A percentile compares a stretch with the other conserved stretches of the same genome.
Conservation (phyloP, 2,888 invertebrate species). For the Cheilosia urbana region DNA sequence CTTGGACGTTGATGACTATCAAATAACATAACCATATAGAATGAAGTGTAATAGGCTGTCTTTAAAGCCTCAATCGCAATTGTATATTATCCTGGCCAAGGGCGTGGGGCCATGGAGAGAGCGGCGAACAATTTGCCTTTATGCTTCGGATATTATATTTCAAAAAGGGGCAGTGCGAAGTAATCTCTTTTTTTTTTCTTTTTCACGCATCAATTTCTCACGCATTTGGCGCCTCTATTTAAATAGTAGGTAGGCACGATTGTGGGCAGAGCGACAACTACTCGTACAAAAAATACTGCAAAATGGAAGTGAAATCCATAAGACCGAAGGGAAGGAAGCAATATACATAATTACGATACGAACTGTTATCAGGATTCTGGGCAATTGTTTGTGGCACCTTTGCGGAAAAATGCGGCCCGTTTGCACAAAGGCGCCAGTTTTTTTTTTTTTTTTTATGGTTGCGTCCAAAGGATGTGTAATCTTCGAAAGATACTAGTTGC, state of each 20-base stretch:
- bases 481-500: no score
- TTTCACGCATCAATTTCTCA: conserved; percentile 69
- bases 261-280: neutral
- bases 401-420: conserved; percentile 30
- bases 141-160: conserved; percentile 60
- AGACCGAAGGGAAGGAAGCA: conserved; percentile 55
- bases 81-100: conserved; percentile 48
- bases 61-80: conserved; percentile 53
- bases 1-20: conserved; percentile 1
- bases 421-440: conserved; percentile 52
- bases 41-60: conserved; percentile 40
- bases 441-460: no score
- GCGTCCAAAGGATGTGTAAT: no score
- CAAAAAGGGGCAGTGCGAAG: conserved; percentile 38
- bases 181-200: conserved; percentile 21
- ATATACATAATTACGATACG: conserved; percentile 63
- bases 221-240: conserved; percentile 69
- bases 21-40: conserved; percentile 6
- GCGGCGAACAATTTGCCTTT: conserved; percentile 13
- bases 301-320: conserved; percentile 25
- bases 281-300: neutral
- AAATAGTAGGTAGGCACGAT: neutral
- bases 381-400: conserved; percentile 69
- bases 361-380: conserved; percentile 38
- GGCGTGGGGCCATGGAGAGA: neutral